Evolutionary conservation across 2,113 vertebrate species (phyloP), one percentile per base, ranked within the genome.

Genomic region (Paradisaea rubra): DNA sequence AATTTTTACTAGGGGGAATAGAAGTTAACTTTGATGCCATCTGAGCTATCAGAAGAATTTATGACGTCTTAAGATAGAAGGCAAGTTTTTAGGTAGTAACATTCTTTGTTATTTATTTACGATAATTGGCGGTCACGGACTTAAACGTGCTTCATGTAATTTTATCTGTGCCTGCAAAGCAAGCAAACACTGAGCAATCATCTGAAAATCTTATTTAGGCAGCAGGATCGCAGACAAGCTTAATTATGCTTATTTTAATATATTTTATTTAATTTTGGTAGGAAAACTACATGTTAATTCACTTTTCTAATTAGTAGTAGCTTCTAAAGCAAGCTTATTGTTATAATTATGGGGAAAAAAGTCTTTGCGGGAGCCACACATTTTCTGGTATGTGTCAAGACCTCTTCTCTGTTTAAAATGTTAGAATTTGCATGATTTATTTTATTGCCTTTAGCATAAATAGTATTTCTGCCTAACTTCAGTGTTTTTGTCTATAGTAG

Each of bases 1-100:
- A 79, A 41, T 64, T 88, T 95, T 94, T 95, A 92, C 77, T 89
- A 89, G 82, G 70, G 68, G 81, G 92, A 95, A 95, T 80, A 93
- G 78, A 93, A 74, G 63, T 61, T 87, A 89, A 91, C 81, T 87
- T 92, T 89, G 78, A 78, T 81, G 79, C 77, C 93, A 85, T 93
- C 64, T 49, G 81, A 86, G 76, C 76, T 83, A 77, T 89, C 89
- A 89, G 97, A 96, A 95, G 94, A 93, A 92, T 66, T 88, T 86
- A 80, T 80, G 92, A 95, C 96, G 49, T 88, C 90, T 91, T 96
- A 95, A 94, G 45, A 85, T 33, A 94, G 89, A 97, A 97, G 97
- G 98, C 97, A 97, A 98, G 97, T 98, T 91, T 94, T 74, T 72
- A 89, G 83, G 65, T 77, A 80, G 89, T 83, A 79, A 31, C 63